phyloP scores from a whole-genome alignment of 2,113 vertebrate species.

The Catharus minimus region DNA sequence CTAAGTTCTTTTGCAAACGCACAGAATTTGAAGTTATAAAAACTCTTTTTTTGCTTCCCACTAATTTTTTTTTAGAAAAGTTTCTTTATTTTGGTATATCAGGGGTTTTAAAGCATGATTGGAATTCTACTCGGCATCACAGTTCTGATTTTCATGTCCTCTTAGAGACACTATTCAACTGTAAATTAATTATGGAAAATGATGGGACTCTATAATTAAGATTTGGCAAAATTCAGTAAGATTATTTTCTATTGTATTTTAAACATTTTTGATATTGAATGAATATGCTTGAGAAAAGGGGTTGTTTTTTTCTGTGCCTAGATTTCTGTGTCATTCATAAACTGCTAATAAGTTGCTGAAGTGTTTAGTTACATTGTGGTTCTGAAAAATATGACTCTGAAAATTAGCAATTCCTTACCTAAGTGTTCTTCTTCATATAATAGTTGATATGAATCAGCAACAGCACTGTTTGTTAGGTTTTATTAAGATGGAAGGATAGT shows the following conservation, averaged over 20 bases:
- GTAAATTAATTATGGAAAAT: slow-evolving; percentile 39
- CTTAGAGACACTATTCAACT: slow-evolving; percentile 15
- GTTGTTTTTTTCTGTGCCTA: not conserved
- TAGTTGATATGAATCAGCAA: not conserved
- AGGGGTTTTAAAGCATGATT: not conserved
- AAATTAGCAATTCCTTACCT: not conserved
- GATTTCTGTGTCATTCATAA: not conserved
- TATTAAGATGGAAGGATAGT: not conserved
- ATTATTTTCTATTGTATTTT: not conserved
- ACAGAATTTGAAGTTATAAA: not conserved
- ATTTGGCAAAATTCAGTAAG: not conserved
- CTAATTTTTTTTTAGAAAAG: not conserved
- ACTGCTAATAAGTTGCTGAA: not conserved
- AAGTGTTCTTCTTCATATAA: not conserved
- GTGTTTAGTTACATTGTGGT: not conserved
- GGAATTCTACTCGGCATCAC: not conserved
- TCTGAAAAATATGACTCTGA: not conserved
- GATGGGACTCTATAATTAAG: slow-evolving; percentile 6
- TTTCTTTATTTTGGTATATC: slow-evolving; percentile 10
- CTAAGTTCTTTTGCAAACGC: not conserved
- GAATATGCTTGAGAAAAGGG: rapidly evolving
- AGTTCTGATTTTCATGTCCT: slow-evolving; percentile 10
- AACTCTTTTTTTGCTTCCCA: not conserved
- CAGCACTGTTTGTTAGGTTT: not conserved
- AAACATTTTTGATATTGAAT: not conserved